These are phyloP conservation scores for Scelioninae gen. 1 DNA, from an alignment of 2,888 invertebrate genomes.

Conservation along the genomic window DNA sequence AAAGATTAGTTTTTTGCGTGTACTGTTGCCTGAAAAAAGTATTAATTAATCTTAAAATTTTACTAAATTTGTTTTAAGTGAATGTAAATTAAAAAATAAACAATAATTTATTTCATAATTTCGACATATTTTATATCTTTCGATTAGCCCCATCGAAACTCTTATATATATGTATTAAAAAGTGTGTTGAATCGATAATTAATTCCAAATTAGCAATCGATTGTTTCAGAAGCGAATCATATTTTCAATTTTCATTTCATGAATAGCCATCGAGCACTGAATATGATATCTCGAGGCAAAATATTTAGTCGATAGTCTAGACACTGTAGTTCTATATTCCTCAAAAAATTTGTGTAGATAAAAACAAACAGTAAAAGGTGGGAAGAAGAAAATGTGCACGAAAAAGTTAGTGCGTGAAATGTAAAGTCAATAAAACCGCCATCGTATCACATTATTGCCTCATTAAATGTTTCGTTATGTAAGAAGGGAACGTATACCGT, in stretches of 20 bases:
- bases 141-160: too few relatives aligned
- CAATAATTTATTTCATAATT: too few relatives aligned
- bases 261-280: constrained; percentile 17
- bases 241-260: constrained; percentile 4
- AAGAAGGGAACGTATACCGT: background rate
- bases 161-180: constrained; percentile 21
- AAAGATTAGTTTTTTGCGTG: too few relatives aligned
- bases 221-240: constrained; percentile 16
- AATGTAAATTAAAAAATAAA: too few relatives aligned
- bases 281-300: constrained; percentile 10
- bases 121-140: too few relatives aligned
- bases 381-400: constrained; percentile 8
- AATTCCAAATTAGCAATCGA: constrained; percentile 17
- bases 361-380: background rate
- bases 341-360: background rate
- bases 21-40: too few relatives aligned
- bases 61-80: too few relatives aligned
- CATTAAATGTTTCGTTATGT: constrained; percentile 13
- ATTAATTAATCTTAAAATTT: too few relatives aligned
- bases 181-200: background rate
- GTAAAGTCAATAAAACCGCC: constrained; percentile 28
- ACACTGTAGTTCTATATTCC: background rate
- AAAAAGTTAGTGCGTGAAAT: constrained; percentile 27
- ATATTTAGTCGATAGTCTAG: constrained; percentile 5
- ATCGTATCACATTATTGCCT: constrained; percentile 33